These are phyloP conservation scores for Kuschelorhynchus macadamiae DNA, from an alignment of 2,888 invertebrate genomes.

Conservation along the genomic window DNA sequence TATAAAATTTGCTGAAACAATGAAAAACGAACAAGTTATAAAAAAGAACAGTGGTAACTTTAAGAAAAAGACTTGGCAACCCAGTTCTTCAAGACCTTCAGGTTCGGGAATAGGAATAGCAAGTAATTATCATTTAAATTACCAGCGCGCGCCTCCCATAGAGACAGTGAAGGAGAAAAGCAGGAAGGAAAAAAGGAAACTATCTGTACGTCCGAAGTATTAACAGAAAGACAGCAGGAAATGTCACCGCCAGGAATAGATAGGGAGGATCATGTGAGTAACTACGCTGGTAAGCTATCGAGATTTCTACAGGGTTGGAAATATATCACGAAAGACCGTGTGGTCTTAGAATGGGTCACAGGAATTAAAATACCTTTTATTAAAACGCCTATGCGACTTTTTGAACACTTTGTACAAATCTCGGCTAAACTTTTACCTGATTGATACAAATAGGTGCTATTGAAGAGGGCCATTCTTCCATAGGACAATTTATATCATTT, in stretches of 20 bases:
- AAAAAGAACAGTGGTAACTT: too few relatives aligned
- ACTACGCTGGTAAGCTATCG: slow-evolving; percentile 6
- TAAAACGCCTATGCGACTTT: not conserved
- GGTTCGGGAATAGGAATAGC: too few relatives aligned
- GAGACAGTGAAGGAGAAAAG: slow-evolving; percentile 25
- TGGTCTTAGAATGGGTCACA: slow-evolving; percentile 3
- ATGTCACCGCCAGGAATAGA: slow-evolving; percentile 4
- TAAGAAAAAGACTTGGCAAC: too few relatives aligned
- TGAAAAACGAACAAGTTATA: too few relatives aligned
- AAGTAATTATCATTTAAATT: too few relatives aligned
- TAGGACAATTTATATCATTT: slow-evolving; percentile 4
- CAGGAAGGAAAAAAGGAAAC: not conserved
- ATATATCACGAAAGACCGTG: slow-evolving; percentile 9
- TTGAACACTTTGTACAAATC: not conserved
- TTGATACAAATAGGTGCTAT: slow-evolving; percentile 33
- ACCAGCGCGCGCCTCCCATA: not conserved
- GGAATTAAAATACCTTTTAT: slow-evolving; percentile 10
- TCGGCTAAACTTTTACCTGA: not conserved
- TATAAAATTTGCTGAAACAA: too few relatives aligned
- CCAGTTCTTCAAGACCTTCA: too few relatives aligned
- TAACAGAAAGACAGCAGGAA: not conserved
- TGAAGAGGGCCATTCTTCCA: slow-evolving; percentile 13
- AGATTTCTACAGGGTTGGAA: slow-evolving; percentile 8
- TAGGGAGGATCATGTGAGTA: not conserved
- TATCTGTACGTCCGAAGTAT: not conserved